phyloP scores from a whole-genome alignment of 2,113 vertebrate species.

The Castor canadensis region DNA sequence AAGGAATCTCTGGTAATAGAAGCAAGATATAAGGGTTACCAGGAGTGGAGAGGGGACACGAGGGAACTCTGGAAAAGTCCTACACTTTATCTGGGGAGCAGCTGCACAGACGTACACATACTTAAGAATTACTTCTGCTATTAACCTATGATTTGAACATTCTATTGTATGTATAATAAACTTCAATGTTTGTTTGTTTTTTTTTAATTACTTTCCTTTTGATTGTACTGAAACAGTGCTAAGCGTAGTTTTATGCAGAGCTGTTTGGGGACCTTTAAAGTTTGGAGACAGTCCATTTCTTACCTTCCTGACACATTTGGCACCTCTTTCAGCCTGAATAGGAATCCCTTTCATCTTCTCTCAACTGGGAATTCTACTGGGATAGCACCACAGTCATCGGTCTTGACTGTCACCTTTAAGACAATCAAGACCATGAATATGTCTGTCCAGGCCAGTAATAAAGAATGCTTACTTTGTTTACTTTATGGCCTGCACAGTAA shows the following conservation, averaged over 20 bases:
- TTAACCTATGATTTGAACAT: background rate
- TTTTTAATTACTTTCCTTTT: background rate
- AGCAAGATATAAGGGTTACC: background rate
- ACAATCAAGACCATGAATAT: background rate
- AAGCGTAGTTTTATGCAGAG: rapidly evolving
- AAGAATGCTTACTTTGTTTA: background rate
- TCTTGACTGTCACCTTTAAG: constrained; percentile 24
- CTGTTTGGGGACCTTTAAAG: background rate
- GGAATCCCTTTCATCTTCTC: constrained; percentile 13
- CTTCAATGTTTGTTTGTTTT: background rate
- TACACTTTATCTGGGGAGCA: background rate
- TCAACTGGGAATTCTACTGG: background rate
- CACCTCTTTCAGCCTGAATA: background rate
- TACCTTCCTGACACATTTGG: background rate
- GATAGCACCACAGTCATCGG: background rate
- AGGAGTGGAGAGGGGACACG: background rate
- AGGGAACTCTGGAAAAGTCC: background rate
- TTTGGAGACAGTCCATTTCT: background rate
- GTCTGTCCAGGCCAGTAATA: background rate
- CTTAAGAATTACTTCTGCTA: background rate
- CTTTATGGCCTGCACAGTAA: background rate
- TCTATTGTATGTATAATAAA: background rate
- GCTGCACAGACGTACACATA: rapidly evolving
- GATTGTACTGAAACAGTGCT: background rate
- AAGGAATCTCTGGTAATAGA: background rate